These are phyloP conservation scores for Andrena marginata DNA, from an alignment of 2,888 invertebrate species.

Conservation along the genomic window DNA sequence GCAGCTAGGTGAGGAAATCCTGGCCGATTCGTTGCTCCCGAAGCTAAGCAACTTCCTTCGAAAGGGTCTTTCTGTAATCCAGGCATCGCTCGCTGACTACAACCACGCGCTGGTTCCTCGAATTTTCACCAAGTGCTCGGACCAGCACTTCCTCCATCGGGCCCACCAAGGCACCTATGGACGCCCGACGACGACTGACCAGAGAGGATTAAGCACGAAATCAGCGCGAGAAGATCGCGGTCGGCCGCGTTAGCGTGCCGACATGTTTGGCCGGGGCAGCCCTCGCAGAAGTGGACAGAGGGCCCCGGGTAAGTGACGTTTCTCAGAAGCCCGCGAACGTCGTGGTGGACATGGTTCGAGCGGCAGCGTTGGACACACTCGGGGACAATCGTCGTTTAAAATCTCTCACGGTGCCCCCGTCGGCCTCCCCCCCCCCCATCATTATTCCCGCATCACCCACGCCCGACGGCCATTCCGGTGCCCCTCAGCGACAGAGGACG, in stretches of 20 bases:
- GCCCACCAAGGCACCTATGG: no score
- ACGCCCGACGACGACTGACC: not conserved
- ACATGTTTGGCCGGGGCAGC: conserved; percentile 14
- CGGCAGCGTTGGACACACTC: conserved; percentile 33
- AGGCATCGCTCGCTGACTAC: no score
- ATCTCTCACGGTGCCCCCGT: conserved; percentile 65
- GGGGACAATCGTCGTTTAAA: conserved; percentile 71
- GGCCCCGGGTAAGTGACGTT: conserved; percentile 64
- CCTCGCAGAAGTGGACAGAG: conserved; percentile 22
- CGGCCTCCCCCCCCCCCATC: conserved; percentile 53
- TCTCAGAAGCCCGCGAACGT: conserved; percentile 65
- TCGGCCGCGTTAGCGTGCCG: conserved; percentile 41
- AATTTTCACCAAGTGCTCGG: no score
- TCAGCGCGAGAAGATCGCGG: conserved; percentile 19
- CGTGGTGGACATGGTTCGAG: conserved; percentile 35
- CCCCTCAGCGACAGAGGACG: conserved; percentile 17
- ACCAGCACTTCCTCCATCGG: no score
- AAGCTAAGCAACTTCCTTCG: not conserved
- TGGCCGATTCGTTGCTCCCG: conserved; percentile 51
- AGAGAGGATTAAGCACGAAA: conserved; percentile 8
- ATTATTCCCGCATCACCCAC: conserved; percentile 73
- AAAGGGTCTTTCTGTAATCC: not conserved
- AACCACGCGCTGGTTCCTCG: no score
- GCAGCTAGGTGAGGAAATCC: conserved; percentile 51
- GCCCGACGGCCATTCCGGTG: conserved; percentile 56